Conservation (phyloP, 2,888 invertebrate genomes). For the Acrobasis consociella region DNA sequence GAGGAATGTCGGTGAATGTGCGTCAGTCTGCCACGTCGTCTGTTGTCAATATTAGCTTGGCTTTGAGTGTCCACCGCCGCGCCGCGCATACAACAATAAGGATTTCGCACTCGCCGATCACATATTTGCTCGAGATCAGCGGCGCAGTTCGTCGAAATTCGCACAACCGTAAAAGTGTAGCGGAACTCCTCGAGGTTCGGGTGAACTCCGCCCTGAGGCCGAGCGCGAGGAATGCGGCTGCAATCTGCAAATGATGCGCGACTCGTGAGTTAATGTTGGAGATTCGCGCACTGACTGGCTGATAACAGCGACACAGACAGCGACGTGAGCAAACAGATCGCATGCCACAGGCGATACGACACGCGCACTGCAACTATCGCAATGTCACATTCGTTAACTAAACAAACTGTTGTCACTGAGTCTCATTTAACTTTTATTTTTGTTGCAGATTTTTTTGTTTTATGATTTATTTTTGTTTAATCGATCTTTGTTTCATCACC, state of each 20-base stretch:
- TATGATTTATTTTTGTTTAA: too few relatives aligned
- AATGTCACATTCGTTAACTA: constrained; percentile 22
- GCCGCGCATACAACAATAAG: constrained; percentile 29
- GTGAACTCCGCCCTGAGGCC: not conserved
- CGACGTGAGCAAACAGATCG: constrained; percentile 17
- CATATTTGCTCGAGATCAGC: constrained; percentile 33
- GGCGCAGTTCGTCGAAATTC: constrained; percentile 45
- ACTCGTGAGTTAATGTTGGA: not conserved
- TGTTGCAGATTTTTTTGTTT: too few relatives aligned
- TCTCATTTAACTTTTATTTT: too few relatives aligned
- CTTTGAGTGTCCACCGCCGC: constrained; percentile 12
- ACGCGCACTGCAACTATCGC: constrained; percentile 14
- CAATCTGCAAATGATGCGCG: not conserved
- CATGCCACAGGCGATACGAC: constrained; percentile 10
- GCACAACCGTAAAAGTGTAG: constrained; percentile 42
- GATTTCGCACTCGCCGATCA: constrained; percentile 33
- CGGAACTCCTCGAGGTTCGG: not conserved
- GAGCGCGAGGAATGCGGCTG: not conserved
- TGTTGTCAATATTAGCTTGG: constrained; percentile 12
- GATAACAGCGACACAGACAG: constrained; percentile 19
- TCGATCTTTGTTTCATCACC: too few relatives aligned
- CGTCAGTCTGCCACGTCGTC: not conserved
- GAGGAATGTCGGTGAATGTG: not conserved
- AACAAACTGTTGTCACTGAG: constrained; percentile 4
- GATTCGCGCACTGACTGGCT: not conserved